Evolutionary conservation across 1,140 invertebrate genomes (phyloP).

Genomic region (Diabrotica virgifera): DNA sequence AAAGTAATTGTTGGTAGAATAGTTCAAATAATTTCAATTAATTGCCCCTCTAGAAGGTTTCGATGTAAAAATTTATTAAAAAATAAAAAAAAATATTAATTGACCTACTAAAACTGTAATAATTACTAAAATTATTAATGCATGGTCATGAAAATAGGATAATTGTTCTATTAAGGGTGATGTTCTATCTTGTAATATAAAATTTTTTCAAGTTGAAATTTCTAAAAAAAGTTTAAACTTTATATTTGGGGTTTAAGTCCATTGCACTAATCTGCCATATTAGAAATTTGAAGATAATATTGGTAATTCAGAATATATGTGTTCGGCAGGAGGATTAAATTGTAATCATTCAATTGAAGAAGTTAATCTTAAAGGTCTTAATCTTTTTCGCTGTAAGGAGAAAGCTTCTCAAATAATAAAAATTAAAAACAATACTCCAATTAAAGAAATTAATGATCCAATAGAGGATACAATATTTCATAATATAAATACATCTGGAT

Average conservation of each 20-base stretch:
- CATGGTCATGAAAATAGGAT: constrained; percentile 59
- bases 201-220: constrained; percentile 47
- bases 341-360: constrained; percentile 60
- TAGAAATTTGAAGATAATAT: constrained; percentile 54
- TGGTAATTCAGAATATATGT: constrained; percentile 56
- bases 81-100: constrained; percentile 54
- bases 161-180: constrained; percentile 60
- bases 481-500: constrained; percentile 59
- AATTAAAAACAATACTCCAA: constrained; percentile 55
- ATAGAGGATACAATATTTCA: constrained; percentile 67
- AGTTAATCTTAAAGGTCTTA: constrained; percentile 49
- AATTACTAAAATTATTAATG: constrained; percentile 57
- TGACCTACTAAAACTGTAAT: constrained; percentile 59
- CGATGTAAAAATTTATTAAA: constrained; percentile 53
- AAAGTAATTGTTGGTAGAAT: constrained; percentile 59
- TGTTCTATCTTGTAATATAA: constrained; percentile 30
- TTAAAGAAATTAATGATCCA: constrained; percentile 58
- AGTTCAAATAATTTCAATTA: constrained; percentile 64
- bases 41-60: constrained; percentile 51
- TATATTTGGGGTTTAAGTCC: constrained; percentile 60
- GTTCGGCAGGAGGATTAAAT: constrained; percentile 54
- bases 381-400: constrained; percentile 43
- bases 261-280: constrained; percentile 57
- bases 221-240: constrained; percentile 54
- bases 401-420: constrained; percentile 55